Evolutionary conservation across 2,113 vertebrate species (phyloP).

Genomic region (Burhinus oedicnemus): DNA sequence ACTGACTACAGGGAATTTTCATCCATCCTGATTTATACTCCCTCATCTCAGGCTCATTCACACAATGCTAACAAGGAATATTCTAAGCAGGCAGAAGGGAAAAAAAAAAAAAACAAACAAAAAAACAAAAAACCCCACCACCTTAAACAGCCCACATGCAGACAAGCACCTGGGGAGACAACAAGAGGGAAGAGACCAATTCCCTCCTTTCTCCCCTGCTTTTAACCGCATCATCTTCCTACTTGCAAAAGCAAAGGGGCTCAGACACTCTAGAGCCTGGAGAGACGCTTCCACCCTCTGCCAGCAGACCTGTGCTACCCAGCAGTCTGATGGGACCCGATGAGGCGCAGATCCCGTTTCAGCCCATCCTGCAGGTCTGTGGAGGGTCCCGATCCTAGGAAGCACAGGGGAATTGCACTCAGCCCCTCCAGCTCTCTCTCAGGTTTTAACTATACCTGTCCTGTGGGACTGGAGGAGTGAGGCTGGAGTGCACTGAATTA

Average conservation of each 20-base stretch:
- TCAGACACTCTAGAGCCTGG: background rate
- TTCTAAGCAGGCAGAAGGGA: background rate
- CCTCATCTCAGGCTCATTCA: background rate
- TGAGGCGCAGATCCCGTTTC: background rate
- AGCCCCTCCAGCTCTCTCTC: background rate
- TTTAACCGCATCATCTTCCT: conserved; percentile 4
- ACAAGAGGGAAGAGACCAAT: background rate
- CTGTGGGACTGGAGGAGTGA: background rate
- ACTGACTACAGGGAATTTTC: conserved; percentile 56
- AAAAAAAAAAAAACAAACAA: background rate
- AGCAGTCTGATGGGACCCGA: background rate
- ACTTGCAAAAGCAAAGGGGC: background rate
- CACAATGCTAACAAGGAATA: conserved; percentile 29
- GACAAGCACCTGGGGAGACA: background rate
- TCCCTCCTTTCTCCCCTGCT: background rate
- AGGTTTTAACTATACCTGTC: background rate
- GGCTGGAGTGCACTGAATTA: background rate
- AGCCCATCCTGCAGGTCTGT: background rate
- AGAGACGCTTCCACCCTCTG: background rate
- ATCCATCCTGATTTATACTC: conserved; percentile 51
- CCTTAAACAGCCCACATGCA: conserved; percentile 23
- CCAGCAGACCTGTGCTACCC: background rate
- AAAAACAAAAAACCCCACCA: background rate
- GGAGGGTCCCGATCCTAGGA: background rate
- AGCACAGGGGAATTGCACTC: fast-evolving